Evolutionary conservation across 2,888 invertebrate genomes (phyloP).

Genomic region (Brachyopa scutellaris): DNA sequence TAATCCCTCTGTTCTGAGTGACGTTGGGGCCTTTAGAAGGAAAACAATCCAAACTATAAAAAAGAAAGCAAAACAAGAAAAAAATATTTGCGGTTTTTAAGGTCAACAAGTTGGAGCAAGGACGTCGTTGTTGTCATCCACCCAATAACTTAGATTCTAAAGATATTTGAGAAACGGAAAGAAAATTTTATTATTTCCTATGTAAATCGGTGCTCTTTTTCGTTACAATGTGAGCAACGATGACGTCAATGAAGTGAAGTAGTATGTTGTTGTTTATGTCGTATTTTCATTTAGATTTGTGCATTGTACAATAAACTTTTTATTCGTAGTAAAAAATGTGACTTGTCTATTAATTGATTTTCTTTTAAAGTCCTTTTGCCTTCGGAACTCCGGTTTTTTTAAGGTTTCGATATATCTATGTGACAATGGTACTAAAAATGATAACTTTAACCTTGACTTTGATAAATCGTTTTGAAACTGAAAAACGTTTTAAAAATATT

Average conservation of each 20-base stretch:
- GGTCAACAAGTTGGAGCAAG: slow-evolving; percentile 32
- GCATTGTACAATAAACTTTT: too few relatives aligned
- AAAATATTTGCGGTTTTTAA: slow-evolving; percentile 17
- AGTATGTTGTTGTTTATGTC: neutral
- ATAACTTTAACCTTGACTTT: too few relatives aligned
- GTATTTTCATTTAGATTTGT: too few relatives aligned
- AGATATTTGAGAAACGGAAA: slow-evolving; percentile 2
- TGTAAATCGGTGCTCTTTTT: neutral
- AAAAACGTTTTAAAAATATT: too few relatives aligned
- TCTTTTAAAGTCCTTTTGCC: too few relatives aligned
- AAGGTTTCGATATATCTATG: too few relatives aligned
- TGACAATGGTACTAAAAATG: too few relatives aligned
- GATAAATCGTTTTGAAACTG: too few relatives aligned
- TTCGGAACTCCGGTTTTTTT: too few relatives aligned
- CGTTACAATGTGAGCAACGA: neutral
- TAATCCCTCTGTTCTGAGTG: neutral
- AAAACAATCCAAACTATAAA: neutral
- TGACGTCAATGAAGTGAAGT: neutral
- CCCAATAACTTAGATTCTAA: neutral
- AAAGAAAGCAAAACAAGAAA: neutral
- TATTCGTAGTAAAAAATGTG: too few relatives aligned
- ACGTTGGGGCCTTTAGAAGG: neutral
- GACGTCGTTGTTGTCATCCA: neutral
- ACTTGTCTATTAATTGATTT: too few relatives aligned
- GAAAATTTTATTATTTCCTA: slow-evolving; percentile 7